Conservation (phyloP, 2,888 invertebrate genomes). For the Hirtodrosophila cameraria region DNA sequence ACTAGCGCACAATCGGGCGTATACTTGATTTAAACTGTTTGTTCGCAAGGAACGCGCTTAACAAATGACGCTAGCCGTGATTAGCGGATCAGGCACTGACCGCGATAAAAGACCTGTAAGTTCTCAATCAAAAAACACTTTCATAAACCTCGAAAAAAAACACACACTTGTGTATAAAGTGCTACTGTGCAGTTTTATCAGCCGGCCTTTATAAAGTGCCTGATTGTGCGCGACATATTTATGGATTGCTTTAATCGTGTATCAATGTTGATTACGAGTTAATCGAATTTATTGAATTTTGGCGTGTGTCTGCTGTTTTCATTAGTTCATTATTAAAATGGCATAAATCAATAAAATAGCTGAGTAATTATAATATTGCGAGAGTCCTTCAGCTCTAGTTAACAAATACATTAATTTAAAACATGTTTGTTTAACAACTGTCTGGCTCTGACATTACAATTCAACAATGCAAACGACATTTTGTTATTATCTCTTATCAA, state of each 20-base stretch:
- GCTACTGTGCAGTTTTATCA: constrained; percentile 24
- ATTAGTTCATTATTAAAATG: constrained; percentile 12
- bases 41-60: constrained; percentile 5
- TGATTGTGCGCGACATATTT: constrained; percentile 38
- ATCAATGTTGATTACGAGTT: constrained; percentile 18
- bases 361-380: background rate
- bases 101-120: constrained; percentile 60
- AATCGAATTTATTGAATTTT: constrained; percentile 22
- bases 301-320: constrained; percentile 7
- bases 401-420: constrained; percentile 1
- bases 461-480: constrained; percentile 33
- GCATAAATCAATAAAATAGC: constrained; percentile 7
- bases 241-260: constrained; percentile 21
- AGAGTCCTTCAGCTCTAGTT: too few species aligned
- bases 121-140: constrained; percentile 31
- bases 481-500: constrained; percentile 48
- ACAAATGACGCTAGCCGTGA: constrained; percentile 49
- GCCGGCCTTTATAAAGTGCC: background rate
- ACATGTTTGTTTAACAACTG: constrained; percentile 25
- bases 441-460: constrained; percentile 13
- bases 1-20: constrained; percentile 38
- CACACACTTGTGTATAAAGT: too few species aligned
- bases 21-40: constrained; percentile 55
- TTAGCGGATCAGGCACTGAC: constrained; percentile 47
- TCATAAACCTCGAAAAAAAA: too few species aligned